These are phyloP conservation scores for Platypus cylindrus DNA, from an alignment of 2,888 invertebrate species.

Conservation along the genomic window DNA sequence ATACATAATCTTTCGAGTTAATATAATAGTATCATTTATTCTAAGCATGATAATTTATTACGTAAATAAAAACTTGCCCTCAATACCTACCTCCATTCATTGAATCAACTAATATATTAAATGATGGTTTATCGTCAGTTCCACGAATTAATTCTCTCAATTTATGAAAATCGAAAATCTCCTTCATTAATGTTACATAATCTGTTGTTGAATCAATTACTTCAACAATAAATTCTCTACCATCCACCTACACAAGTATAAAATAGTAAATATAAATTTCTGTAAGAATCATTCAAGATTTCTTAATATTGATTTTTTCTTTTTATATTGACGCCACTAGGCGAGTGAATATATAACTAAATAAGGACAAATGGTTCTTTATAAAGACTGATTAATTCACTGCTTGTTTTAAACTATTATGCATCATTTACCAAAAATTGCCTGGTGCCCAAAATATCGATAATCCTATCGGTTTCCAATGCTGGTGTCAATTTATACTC, in stretches of 20 bases:
- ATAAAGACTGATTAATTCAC: no score
- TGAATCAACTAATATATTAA: slow-evolving; percentile 81
- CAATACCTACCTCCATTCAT: slow-evolving; percentile 76
- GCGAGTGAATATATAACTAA: no score
- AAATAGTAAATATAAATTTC: slow-evolving; percentile 1
- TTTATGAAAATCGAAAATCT: slow-evolving; percentile 87
- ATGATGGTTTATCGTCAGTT: slow-evolving; percentile 45
- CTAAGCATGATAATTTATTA: no score
- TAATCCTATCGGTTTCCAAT: slow-evolving; percentile 51
- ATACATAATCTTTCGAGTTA: no score
- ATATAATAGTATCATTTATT: no score
- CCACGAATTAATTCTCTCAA: slow-evolving; percentile 64
- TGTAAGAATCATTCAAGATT: not conserved
- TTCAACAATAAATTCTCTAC: slow-evolving; percentile 63
- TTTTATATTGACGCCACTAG: no score
- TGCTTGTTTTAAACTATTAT: no score
- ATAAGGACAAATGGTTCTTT: no score
- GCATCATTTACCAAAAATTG: slow-evolving; percentile 56
- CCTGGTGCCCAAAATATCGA: slow-evolving; percentile 57
- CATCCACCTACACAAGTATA: slow-evolving; percentile 50
- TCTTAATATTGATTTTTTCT: slow-evolving; percentile 1
- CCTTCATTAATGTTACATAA: slow-evolving; percentile 84
- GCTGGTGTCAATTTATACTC: slow-evolving; percentile 71
- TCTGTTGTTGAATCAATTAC: slow-evolving; percentile 84
- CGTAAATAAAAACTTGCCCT: not conserved